These are phyloP conservation scores for Zeuzera pyrina DNA, from an alignment of 2,888 invertebrate species.

Conservation along the genomic window DNA sequence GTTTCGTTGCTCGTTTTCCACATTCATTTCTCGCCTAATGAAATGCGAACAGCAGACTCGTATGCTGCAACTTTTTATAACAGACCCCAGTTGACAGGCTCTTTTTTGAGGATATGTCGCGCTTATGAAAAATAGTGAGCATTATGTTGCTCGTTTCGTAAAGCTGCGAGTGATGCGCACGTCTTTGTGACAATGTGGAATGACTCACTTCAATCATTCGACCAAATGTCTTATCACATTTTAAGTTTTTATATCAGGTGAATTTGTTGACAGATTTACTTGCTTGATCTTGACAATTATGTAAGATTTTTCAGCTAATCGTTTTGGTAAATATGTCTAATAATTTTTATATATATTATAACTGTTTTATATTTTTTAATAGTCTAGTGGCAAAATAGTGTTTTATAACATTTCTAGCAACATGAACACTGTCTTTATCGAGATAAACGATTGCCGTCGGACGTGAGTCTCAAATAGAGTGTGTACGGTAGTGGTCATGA, in stretches of 20 bases:
- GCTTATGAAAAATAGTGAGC: conserved; percentile 48
- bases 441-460: conserved; percentile 26
- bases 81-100: conserved; percentile 35
- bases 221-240: too few species aligned
- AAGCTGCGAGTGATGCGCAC: conserved; percentile 14
- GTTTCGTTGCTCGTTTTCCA: conserved; percentile 36
- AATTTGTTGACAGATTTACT: too few species aligned
- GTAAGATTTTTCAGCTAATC: too few species aligned
- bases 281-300: too few species aligned
- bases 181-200: too few species aligned
- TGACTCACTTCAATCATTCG: too few species aligned
- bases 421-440: conserved; percentile 24
- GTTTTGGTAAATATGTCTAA: too few species aligned
- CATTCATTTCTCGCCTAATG: conserved; percentile 54
- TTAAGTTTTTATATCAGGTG: too few species aligned
- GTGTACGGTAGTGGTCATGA: conserved; percentile 11
- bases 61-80: conserved; percentile 49
- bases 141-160: conserved; percentile 30
- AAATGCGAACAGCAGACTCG: conserved; percentile 48
- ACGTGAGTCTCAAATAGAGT: conserved; percentile 17
- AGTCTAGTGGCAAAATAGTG: too few species aligned
- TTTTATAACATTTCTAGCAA: conserved; percentile 13
- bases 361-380: too few species aligned
- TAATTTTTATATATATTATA: too few species aligned
- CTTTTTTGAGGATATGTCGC: conserved; percentile 42